These are phyloP conservation scores for Muscidifurax raptorellus DNA, from an alignment of 1,140 invertebrate genomes.

Conservation along the genomic window DNA sequence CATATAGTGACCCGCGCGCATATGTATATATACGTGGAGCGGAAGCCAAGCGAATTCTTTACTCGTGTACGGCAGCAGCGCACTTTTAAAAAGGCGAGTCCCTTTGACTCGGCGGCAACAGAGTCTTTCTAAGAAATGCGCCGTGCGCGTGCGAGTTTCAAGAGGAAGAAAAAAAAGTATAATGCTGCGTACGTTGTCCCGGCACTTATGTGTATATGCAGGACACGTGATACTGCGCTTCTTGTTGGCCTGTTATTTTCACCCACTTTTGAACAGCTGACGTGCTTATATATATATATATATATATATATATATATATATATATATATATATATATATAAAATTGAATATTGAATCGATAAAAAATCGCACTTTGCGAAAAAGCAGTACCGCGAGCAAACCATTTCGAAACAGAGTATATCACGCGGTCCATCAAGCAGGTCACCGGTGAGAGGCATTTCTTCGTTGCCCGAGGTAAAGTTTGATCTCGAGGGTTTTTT, in stretches of 20 bases:
- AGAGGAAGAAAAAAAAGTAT: slow-evolving; percentile 57
- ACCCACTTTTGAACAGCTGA: too few species aligned
- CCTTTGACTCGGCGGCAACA: slow-evolving; percentile 63
- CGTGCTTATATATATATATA: too few species aligned
- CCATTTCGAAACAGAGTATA: too few species aligned
- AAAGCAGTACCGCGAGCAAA: background rate
- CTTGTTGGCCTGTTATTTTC: slow-evolving; percentile 59
- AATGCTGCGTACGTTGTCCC: slow-evolving; percentile 51
- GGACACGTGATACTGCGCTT: slow-evolving; percentile 57
- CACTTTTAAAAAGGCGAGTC: slow-evolving; percentile 46
- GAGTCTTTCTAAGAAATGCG: slow-evolving; percentile 65
- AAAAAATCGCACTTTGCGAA: too few species aligned
- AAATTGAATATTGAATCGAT: too few species aligned
- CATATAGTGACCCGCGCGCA: slow-evolving; percentile 25
- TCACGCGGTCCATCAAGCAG: background rate
- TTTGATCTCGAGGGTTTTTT: background rate
- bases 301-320: too few species aligned
- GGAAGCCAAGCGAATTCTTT: slow-evolving; percentile 65
- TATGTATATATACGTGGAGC: slow-evolving; percentile 33
- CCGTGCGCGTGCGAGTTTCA: background rate
- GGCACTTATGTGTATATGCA: slow-evolving; percentile 13
- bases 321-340: too few species aligned
- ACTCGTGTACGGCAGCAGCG: slow-evolving; percentile 40
- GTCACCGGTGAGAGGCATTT: background rate
- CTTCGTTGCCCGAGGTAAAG: background rate